A percentile compares a stretch with the other conserved stretches of the same genome.
Evolutionary conservation across 1,140 invertebrate genomes (phyloP).

Genomic region (Micrasema minimum): DNA sequence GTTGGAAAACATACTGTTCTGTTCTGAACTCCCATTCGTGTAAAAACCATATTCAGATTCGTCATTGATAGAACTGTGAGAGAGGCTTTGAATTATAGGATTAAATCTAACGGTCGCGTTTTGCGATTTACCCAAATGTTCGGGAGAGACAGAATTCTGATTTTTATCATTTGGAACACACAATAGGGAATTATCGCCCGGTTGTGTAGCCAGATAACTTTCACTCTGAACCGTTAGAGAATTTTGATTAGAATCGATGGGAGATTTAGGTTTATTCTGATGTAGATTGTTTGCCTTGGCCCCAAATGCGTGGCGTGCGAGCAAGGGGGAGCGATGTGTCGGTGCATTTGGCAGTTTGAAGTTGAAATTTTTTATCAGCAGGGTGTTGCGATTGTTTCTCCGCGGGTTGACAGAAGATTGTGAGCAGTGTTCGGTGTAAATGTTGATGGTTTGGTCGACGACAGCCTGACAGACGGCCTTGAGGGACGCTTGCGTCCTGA

Average conservation of each 20-base stretch:
- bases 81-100: constrained; percentile 68
- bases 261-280: constrained; percentile 33
- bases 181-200: constrained; percentile 13
- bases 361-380: constrained; percentile 89
- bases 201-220: constrained; percentile 7
- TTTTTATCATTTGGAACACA: constrained; percentile 22
- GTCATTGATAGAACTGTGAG: constrained; percentile 50
- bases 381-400: constrained; percentile 71
- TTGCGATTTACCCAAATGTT: constrained; percentile 55
- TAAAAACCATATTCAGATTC: constrained; percentile 47
- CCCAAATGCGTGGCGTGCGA: constrained; percentile 12
- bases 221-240: constrained; percentile 11
- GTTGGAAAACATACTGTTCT: constrained; percentile 41
- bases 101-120: constrained; percentile 69
- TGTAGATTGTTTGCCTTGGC: constrained; percentile 26
- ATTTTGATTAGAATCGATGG: constrained; percentile 25
- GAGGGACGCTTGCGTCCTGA: constrained; percentile 81
- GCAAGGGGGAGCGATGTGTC: constrained; percentile 49
- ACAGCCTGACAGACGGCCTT: constrained; percentile 88
- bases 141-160: constrained; percentile 1
- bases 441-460: constrained; percentile 84
- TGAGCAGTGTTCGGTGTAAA: constrained; percentile 86
- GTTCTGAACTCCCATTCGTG: constrained; percentile 45
- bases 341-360: constrained; percentile 77
- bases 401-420: constrained; percentile 67